Conservation (phyloP, 2,888 invertebrate genomes). For the Synanthedon tipuliformis region DNA sequence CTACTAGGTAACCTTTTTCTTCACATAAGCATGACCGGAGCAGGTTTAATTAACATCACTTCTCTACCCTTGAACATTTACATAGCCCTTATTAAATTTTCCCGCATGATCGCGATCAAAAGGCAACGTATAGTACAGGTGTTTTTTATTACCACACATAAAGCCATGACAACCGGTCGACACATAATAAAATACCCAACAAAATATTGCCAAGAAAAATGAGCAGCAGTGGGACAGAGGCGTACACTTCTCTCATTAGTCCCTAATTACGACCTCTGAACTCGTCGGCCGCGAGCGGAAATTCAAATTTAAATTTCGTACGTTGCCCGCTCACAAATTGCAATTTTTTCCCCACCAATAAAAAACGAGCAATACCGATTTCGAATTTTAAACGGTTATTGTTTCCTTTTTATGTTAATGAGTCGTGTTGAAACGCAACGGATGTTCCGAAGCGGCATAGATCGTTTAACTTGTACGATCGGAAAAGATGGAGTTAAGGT, state of each 20-base stretch:
- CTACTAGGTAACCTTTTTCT: too few species aligned
- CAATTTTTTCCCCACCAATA: conserved; percentile 51
- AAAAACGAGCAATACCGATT: conserved; percentile 49
- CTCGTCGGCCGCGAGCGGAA: conserved; percentile 37
- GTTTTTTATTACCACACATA: conserved; percentile 1
- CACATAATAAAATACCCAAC: conserved; percentile 41
- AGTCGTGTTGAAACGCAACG: conserved; percentile 54
- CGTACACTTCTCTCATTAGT: conserved; percentile 57
- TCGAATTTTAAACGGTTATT: conserved; percentile 67
- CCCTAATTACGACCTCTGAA: conserved; percentile 48
- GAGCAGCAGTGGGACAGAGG: conserved; percentile 24
- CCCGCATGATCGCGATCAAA: conserved; percentile 23
- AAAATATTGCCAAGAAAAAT: conserved; percentile 37
- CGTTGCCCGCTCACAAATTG: conserved; percentile 47
- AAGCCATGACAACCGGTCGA: conserved; percentile 27
- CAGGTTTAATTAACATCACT: neutral
- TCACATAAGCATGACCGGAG: neutral
- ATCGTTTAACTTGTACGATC: conserved; percentile 45
- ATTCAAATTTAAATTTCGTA: conserved; percentile 62
- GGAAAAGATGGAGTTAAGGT: conserved; percentile 48
- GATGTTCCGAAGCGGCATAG: conserved; percentile 39
- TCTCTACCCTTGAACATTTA: neutral
- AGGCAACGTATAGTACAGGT: conserved; percentile 25
- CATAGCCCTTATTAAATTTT: neutral
- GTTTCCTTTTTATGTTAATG: conserved; percentile 68